A percentile compares a stretch with the other conserved stretches of the same genome.
Conservation (phyloP, 23 tunicate genomes). For the Pegea sp. region DNA sequence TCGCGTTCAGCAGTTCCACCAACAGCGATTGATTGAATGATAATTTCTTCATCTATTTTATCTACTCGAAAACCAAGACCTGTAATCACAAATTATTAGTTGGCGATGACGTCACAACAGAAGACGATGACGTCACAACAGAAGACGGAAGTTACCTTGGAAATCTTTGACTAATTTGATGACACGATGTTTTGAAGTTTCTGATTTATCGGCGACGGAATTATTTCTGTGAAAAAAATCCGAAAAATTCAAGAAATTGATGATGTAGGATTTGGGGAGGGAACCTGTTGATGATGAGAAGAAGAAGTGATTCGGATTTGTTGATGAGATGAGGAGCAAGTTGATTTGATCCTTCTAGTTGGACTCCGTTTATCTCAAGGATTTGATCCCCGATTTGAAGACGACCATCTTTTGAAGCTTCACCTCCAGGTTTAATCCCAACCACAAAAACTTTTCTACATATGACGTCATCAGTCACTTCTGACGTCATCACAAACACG, state of each 20-base stretch:
- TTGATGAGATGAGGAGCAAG: conserved; percentile 38
- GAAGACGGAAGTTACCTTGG: conserved; percentile 62
- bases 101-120: too few species aligned
- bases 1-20: conserved; percentile 88
- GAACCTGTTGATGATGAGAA: conserved; percentile 23
- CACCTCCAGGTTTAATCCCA: conserved; percentile 72
- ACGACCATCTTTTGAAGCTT: conserved; percentile 63
- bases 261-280: conserved; percentile 1
- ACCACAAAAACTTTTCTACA: conserved; percentile 42
- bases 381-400: conserved; percentile 70
- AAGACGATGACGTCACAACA: too few species aligned
- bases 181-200: conserved; percentile 28
- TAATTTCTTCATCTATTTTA: conserved; percentile 40
- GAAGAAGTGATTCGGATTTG: conserved; percentile 15
- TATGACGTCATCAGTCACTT: background rate
- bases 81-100: too few species aligned
- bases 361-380: conserved; percentile 48
- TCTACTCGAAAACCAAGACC: conserved; percentile 67
- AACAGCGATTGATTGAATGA: conserved; percentile 43
- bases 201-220: conserved; percentile 1
- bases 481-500: background rate
- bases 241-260: conserved; percentile 1
- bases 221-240: background rate
- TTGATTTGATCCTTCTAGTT: conserved; percentile 30
- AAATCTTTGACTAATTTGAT: conserved; percentile 92